Evolutionary conservation across 2,113 vertebrate species (phyloP).

Genomic region (Chrysemys picta): DNA sequence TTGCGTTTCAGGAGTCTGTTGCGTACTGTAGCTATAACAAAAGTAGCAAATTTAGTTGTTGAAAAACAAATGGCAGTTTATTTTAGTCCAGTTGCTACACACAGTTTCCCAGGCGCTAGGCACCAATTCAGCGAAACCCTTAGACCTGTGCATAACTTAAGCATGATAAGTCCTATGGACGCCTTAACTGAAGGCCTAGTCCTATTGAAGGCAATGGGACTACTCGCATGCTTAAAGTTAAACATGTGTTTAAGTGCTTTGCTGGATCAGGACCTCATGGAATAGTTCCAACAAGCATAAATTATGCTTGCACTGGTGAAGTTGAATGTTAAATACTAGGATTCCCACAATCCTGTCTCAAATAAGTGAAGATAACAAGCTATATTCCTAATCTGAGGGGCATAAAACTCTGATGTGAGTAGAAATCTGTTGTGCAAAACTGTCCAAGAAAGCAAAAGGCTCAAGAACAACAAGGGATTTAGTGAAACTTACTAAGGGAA

Average conservation of each 20-base stretch:
- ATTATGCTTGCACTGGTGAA: not conserved
- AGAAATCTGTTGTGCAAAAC: conserved; percentile 24
- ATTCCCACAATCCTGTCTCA: conserved; percentile 1
- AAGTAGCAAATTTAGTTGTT: not conserved
- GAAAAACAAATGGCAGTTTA: not conserved
- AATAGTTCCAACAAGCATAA: not conserved
- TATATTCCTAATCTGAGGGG: conserved; percentile 3
- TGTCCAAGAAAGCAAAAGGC: not conserved
- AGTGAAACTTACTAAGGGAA: conserved; percentile 44
- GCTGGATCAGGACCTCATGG: not conserved
- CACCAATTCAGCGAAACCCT: not conserved
- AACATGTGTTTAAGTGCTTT: not conserved
- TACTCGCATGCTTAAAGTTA: not conserved
- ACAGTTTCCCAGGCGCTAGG: not conserved
- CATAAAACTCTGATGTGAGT: not conserved
- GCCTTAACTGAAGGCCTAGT: not conserved
- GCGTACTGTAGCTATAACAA: not conserved
- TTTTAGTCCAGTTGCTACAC: not conserved
- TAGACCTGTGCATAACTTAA: not conserved
- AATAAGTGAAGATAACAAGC: conserved; percentile 22
- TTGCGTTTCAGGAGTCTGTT: not conserved
- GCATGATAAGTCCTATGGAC: not conserved
- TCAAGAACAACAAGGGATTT: conserved; percentile 18
- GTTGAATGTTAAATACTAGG: conserved; percentile 3
- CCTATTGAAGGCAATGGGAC: conserved; percentile 3